phyloP scores from a whole-genome alignment of 2,888 invertebrate genomes.

The Helicoverpa assulta region DNA sequence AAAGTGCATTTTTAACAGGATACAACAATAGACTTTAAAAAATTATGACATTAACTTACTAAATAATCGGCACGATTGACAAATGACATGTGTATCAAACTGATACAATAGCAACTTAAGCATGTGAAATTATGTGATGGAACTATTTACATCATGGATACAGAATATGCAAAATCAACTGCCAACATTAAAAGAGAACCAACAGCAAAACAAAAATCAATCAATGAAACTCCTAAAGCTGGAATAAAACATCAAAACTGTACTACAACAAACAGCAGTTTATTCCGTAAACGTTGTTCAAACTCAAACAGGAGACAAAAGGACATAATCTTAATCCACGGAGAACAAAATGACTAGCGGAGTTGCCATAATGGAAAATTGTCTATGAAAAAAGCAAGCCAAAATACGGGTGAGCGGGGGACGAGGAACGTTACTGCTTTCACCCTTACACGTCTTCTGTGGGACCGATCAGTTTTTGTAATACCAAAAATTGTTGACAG shows the following conservation, averaged over 20 bases:
- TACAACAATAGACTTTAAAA: no score
- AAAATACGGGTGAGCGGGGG: no score
- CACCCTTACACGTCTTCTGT: no score
- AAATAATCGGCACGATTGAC: neutral
- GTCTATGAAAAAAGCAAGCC: no score
- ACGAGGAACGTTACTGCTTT: no score
- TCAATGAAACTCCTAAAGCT: neutral
- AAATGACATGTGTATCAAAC: neutral
- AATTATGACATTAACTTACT: neutral
- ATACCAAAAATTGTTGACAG: no score
- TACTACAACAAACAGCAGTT: constrained; percentile 17
- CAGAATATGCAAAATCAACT: neutral
- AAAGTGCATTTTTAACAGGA: neutral
- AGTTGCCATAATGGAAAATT: no score
- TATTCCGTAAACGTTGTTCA: constrained; percentile 23
- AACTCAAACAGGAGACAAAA: constrained; percentile 47
- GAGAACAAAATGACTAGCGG: no score
- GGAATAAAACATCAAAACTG: neutral
- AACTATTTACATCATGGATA: neutral
- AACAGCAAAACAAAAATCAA: neutral
- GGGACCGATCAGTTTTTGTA: no score
- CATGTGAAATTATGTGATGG: neutral
- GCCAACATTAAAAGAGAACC: neutral
- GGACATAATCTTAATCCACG: constrained; percentile 54
- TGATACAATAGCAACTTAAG: neutral